Evolutionary conservation across 2,797 vertebrate species (phyloP), one percentile per base, ranked within the genome.

Genomic region (Leucoraja ocellata): DNA sequence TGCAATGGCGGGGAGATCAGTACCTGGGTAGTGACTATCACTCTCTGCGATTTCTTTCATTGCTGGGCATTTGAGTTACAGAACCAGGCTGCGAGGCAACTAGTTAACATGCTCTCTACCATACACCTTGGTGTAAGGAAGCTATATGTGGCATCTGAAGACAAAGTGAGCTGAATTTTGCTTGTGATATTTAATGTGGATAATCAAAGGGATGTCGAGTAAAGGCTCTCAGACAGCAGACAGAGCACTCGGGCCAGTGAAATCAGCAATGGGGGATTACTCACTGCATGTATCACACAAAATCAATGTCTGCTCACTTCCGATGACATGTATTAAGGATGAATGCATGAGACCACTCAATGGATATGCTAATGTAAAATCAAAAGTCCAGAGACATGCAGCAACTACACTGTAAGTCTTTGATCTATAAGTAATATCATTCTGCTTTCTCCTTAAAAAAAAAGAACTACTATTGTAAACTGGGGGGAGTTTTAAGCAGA

Each of bases 301-400:
- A 91, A 91, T 91, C 88, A 91, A 91, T 91, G 88, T 71, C 73
- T 71, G 68, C 88, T 36, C 32, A 91, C 88, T 46, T 73, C 68
- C 68, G 36, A 91, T 23, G 83, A 86, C 54, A 63, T 63, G n/a
- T 58, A 63, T 86, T 63, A 63, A 63, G n/a, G 32, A 63, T 18
- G 61, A 63, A 28, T 46, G 36, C 39, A 92, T 25, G 10, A 76
- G 90, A 76, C 68, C 90, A 92, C 68, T 74, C 36, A 92, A 76
- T 92, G 90, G 71, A 76, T 36, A 92, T 76, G 71, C 23, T 92
- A 92, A 92, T n/a, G 28, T 58, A 76, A 92, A 92, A 92, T 92
- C 90, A 92, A 92, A 73, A 92, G 90, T 23, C 25, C 11, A 92
- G 13, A 76, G 25, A 54, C 90, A 14, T 71, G 54, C 65, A 91